Evolutionary conservation across 2,113 vertebrate species (phyloP).

Genomic region (Balaenoptera acutorostrata): DNA sequence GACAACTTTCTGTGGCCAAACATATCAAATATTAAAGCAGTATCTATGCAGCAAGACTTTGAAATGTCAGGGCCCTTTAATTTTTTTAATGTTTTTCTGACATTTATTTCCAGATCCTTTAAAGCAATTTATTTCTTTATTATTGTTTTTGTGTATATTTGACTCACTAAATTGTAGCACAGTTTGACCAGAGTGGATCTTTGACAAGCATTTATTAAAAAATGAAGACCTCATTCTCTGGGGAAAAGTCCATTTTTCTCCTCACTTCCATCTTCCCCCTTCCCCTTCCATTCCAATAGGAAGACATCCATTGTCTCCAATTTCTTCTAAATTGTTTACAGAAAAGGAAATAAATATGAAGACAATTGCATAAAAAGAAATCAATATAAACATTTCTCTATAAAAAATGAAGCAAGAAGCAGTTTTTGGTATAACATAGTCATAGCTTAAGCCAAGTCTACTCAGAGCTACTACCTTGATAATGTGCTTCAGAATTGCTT

Average conservation of each 20-base stretch:
- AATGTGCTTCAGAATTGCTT: background rate
- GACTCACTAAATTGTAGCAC: background rate
- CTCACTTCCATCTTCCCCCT: background rate
- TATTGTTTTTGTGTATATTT: background rate
- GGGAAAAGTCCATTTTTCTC: background rate
- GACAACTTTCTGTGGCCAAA: background rate
- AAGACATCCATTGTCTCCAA: background rate
- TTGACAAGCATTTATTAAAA: background rate
- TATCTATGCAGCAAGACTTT: background rate
- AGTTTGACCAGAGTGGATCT: background rate
- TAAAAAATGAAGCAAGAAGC: background rate
- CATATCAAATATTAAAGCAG: background rate
- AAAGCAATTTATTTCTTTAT: background rate
- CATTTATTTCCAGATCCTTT: background rate
- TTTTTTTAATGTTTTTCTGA: background rate
- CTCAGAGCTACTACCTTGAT: background rate
- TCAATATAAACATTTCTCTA: background rate
- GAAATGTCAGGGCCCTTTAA: background rate
- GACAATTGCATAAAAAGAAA: background rate
- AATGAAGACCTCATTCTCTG: background rate
- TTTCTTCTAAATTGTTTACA: background rate
- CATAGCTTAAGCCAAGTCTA: background rate
- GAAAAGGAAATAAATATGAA: background rate
- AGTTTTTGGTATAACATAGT: background rate
- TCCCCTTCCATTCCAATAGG: background rate